Percentiles rank a stretch among this genome's conserved stretches.
Conservation (phyloP, 1,140 invertebrate genomes). For the Lordiphosa collinella region DNA sequence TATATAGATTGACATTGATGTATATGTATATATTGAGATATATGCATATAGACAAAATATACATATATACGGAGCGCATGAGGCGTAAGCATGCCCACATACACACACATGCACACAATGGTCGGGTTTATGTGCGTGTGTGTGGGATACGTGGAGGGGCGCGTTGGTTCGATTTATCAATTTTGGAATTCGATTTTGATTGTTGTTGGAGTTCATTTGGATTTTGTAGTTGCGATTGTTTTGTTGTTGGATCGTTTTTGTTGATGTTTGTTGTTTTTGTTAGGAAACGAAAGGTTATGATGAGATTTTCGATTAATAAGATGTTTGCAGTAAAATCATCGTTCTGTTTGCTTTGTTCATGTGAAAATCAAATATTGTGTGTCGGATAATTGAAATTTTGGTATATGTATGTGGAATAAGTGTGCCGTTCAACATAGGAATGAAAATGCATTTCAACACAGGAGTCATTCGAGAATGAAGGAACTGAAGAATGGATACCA, state of each 20-base stretch:
- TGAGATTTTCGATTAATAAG: conserved; percentile 71
- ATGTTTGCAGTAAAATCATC: conserved; percentile 49
- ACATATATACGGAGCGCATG: conserved; percentile 32
- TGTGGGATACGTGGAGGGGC: conserved; percentile 5
- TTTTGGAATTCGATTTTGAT: conserved; percentile 27
- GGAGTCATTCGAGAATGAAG: conserved; percentile 6
- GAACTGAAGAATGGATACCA: not conserved
- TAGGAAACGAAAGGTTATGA: conserved; percentile 71
- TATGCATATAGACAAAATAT: conserved; percentile 15
- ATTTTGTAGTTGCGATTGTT: conserved; percentile 36
- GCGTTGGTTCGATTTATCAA: conserved; percentile 12
- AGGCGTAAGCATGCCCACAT: conserved; percentile 24
- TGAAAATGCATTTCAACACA: conserved; percentile 5
- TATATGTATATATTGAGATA: conserved; percentile 20
- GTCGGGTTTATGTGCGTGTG: conserved; percentile 34
- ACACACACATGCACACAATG: conserved; percentile 40
- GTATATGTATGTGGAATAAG: not conserved
- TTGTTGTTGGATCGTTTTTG: conserved; percentile 33
- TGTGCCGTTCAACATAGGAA: too few species aligned
- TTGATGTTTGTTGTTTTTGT: conserved; percentile 60
- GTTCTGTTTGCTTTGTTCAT: conserved; percentile 21
- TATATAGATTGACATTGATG: conserved; percentile 20
- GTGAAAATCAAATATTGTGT: conserved; percentile 16
- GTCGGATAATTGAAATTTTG: conserved; percentile 4
- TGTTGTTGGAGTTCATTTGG: conserved; percentile 33